A percentile compares a stretch with the other conserved stretches of the same genome.
Conservation (phyloP, 2,113 vertebrate genomes). For the Tonatia bakeri region DNA sequence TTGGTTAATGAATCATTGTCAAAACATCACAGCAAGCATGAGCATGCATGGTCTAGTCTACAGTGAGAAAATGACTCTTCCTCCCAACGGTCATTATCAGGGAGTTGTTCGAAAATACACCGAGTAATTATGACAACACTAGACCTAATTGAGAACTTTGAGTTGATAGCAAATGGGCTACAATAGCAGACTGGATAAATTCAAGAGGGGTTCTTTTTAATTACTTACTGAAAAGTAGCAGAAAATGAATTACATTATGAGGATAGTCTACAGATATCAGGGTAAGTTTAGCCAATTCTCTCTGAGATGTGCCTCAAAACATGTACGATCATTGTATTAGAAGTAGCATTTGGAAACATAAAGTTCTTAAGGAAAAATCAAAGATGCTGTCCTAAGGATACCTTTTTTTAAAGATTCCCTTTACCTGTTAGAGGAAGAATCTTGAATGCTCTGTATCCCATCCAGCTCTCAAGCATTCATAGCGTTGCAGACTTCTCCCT, state of each 20-base stretch:
- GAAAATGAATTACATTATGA: conserved; percentile 49
- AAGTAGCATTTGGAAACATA: background rate
- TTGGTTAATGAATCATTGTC: conserved; percentile 62
- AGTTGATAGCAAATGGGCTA: conserved; percentile 72
- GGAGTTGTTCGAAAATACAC: conserved; percentile 75
- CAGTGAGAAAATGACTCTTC: conserved; percentile 71
- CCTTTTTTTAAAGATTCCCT: background rate
- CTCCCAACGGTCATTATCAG: conserved; percentile 72
- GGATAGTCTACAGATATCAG: conserved; percentile 24
- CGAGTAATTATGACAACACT: conserved; percentile 73
- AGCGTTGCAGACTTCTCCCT: background rate
- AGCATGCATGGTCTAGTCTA: conserved; percentile 37
- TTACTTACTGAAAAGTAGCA: conserved; percentile 67
- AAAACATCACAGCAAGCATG: conserved; percentile 52
- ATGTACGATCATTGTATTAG: background rate
- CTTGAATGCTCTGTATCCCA: background rate
- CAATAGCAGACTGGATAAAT: conserved; percentile 70
- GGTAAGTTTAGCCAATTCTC: background rate
- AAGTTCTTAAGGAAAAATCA: conserved; percentile 17
- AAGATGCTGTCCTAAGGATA: background rate
- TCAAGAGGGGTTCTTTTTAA: conserved; percentile 68
- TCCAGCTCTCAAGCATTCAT: background rate
- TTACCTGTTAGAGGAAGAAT: background rate
- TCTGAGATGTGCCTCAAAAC: conserved; percentile 22
- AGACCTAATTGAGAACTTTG: conserved; percentile 77